These are phyloP conservation scores for Neolamprologus fasciatus DNA, from an alignment of 2,113 vertebrate species.

Conservation along the genomic window DNA sequence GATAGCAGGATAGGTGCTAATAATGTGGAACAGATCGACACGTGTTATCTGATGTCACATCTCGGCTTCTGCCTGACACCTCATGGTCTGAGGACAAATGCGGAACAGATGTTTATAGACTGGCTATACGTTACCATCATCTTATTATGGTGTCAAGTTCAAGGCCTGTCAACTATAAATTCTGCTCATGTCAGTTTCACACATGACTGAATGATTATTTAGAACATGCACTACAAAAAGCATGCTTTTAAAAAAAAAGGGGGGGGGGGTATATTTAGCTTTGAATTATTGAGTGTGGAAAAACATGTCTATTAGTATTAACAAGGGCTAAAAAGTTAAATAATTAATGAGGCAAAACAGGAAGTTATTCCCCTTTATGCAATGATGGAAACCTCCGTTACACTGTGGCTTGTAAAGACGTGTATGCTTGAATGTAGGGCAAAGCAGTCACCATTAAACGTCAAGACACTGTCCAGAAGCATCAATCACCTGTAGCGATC, in stretches of 20 bases:
- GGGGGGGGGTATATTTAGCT: fast-evolving
- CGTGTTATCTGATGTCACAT: not conserved
- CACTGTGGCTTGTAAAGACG: not conserved
- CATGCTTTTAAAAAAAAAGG: fast-evolving
- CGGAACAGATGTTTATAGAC: not conserved
- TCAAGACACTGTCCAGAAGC: not conserved
- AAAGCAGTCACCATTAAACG: not conserved
- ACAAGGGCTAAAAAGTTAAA: not conserved
- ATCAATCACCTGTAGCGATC: constrained; percentile 80
- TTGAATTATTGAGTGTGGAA: not conserved
- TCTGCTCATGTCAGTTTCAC: not conserved
- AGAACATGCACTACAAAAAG: not conserved
- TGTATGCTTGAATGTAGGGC: not conserved
- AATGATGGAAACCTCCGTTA: not conserved
- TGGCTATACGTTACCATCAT: not conserved
- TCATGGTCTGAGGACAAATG: not conserved
- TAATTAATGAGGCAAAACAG: not conserved
- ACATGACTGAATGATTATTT: not conserved
- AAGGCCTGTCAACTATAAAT: not conserved
- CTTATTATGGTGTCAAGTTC: not conserved
- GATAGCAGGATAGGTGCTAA: not conserved
- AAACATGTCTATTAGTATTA: not conserved
- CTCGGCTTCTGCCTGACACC: not conserved
- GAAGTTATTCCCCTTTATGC: not conserved
- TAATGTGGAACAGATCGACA: not conserved